Evolutionary conservation across 2,888 invertebrate genomes (phyloP), one percentile per base, ranked within the genome.

Genomic region (Morpho deidamia): DNA sequence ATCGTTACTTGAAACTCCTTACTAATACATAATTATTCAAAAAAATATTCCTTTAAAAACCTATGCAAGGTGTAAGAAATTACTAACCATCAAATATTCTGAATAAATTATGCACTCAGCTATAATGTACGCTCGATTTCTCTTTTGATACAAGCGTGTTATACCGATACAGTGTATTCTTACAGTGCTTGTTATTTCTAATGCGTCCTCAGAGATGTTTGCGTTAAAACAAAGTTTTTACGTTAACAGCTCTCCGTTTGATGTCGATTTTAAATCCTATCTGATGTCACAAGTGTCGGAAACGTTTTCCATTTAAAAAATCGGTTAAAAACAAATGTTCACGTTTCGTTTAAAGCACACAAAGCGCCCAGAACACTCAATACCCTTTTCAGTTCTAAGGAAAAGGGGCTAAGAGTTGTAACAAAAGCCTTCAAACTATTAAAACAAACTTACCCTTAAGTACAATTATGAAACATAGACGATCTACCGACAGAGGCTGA

Each of bases 381-480:
- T 59, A 55, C 54, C 59, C 59, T 59, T 55, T 50, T 50, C 54
- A 42, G 55, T 51, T 56, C 49, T 51, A 48, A 50, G 50, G 54
- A 55, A 56, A 59, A 61, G 56, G 61, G 56, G 56, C 59, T 47
- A 54, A 52, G 53, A 47, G 56, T 53, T 55, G 44, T 55, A 44
- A 55, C 58, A 56, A 47, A 56, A 59, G 60, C 56, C 59, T 61
- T 57, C 55, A 53, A 59, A 62, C 57, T 61, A 58, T 62, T 61
- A 62, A 62, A 62, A 61, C 59, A 61, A 59, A 61, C 59, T 61
- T 56, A 53, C 53, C 34, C 58, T 60, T 23, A 44, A 61, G 59
- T 51, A 58, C 61, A 58, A 59, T 59, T 59, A 62, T 37, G 60
- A 55, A 61, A 61, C 56, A 58, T 59, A 64, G 60, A 63, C 63